phyloP scores from a whole-genome alignment of 2,797 vertebrate genomes.

The Gouania willdenowi region DNA sequence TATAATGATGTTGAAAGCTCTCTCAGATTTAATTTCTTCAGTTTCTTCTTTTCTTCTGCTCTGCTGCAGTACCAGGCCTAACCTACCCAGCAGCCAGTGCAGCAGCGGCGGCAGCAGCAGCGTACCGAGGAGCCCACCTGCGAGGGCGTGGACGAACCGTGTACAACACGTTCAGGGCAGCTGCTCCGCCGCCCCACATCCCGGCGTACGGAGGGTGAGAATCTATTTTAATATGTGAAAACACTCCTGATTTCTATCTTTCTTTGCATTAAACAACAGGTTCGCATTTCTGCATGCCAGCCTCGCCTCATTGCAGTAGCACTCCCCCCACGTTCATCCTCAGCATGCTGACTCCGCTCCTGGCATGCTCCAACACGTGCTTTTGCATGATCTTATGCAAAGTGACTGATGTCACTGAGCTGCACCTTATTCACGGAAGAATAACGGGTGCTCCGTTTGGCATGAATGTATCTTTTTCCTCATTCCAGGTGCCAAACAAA shows the following conservation, averaged over 20 bases:
- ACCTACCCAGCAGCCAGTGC: constrained; percentile 88
- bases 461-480: background rate
- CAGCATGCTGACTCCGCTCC: constrained; percentile 38
- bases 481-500: background rate
- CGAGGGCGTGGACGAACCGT: constrained; percentile 90
- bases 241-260: too few relatives aligned
- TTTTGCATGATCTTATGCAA: constrained; percentile 72
- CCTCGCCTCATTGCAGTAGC: constrained; percentile 6
- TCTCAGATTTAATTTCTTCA: too few relatives aligned
- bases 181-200: constrained; percentile 91
- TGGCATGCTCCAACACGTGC: constrained; percentile 59
- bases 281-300: constrained; percentile 23
- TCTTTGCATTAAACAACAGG: constrained; percentile 1
- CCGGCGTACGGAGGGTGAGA: constrained; percentile 95
- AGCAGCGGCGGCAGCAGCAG: constrained; percentile 77
- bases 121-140: constrained; percentile 92
- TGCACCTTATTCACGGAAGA: constrained; percentile 10
- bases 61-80: constrained; percentile 87
- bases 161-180: constrained; percentile 92
- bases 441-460: constrained; percentile 4
- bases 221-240: too few relatives aligned
- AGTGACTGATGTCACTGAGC: constrained; percentile 28
- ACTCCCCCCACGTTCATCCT: constrained; percentile 7
- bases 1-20: too few relatives aligned
- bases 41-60: background rate